Conservation (phyloP, 2,888 invertebrate species). For the Strigamia maritima region DNA sequence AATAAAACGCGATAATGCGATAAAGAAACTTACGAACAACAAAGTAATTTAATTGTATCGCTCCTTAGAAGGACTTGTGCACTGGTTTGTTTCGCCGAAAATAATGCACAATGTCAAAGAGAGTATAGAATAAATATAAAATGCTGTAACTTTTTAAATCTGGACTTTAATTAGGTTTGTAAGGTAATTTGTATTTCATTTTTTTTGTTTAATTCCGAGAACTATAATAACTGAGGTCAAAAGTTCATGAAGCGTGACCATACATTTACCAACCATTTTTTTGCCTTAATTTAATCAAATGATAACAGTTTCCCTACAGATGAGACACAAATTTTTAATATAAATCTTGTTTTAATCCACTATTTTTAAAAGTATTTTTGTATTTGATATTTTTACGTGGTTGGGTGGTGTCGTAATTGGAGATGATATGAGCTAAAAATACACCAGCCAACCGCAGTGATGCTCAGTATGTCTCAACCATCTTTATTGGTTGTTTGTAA, state of each 20-base stretch:
- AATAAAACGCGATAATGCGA: too few species aligned
- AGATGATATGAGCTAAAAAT: background rate
- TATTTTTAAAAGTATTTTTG: background rate
- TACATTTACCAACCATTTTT: background rate
- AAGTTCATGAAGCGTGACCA: background rate
- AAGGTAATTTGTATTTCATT: background rate
- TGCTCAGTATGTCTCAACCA: background rate
- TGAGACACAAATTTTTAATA: background rate
- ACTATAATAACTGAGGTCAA: background rate
- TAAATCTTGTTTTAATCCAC: background rate
- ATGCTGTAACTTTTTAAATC: too few species aligned
- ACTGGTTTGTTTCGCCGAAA: too few species aligned
- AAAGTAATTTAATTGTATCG: too few species aligned
- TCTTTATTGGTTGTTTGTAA: background rate
- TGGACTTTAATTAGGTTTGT: too few species aligned
- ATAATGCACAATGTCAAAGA: too few species aligned
- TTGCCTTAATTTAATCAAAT: background rate
- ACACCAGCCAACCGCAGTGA: background rate
- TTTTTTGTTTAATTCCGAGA: background rate
- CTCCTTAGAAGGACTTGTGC: too few species aligned
- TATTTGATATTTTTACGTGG: slow-evolving; percentile 1
- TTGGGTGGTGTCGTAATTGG: slow-evolving; percentile 5
- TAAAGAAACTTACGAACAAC: too few species aligned
- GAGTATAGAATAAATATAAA: too few species aligned
- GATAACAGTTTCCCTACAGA: background rate